A percentile compares a stretch with the other conserved stretches of the same genome.
Conservation (phyloP, 2,888 invertebrate species). For the Ochropleura plecta region DNA sequence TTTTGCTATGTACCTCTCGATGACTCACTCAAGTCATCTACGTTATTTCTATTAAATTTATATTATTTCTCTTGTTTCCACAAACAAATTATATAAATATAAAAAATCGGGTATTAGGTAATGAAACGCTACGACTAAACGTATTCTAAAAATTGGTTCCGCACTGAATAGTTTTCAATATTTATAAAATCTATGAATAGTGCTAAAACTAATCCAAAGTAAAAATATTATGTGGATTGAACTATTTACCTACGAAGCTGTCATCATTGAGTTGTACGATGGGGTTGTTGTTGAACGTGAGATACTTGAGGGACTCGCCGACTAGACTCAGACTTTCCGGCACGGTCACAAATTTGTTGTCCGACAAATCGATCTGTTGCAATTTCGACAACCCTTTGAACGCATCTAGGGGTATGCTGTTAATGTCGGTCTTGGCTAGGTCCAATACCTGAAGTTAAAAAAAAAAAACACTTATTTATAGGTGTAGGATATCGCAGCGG, state of each 20-base stretch:
- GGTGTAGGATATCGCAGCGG: slow-evolving; percentile 38
- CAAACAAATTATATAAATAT: slow-evolving; percentile 26
- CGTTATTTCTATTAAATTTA: slow-evolving; percentile 3
- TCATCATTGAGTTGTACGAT: slow-evolving; percentile 90
- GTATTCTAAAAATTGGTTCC: slow-evolving; percentile 12
- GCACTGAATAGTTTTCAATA: slow-evolving; percentile 8
- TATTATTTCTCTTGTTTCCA: slow-evolving; percentile 17
- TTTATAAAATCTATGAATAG: background rate
- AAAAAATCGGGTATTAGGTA: slow-evolving; percentile 12
- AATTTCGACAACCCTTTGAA: slow-evolving; percentile 88
- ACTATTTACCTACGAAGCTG: slow-evolving; percentile 90
- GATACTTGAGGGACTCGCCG: slow-evolving; percentile 89
- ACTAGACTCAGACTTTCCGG: slow-evolving; percentile 90
- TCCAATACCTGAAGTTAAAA: slow-evolving; percentile 87
- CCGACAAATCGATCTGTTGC: slow-evolving; percentile 90
- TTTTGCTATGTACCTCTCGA: slow-evolving; percentile 4
- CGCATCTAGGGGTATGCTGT: slow-evolving; percentile 89
- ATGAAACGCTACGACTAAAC: slow-evolving; percentile 12
- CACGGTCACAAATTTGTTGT: slow-evolving; percentile 91
- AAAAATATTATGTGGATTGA: background rate
- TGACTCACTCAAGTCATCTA: slow-evolving; percentile 36
- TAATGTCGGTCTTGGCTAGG: slow-evolving; percentile 90
- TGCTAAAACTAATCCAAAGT: background rate
- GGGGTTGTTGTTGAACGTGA: slow-evolving; percentile 92
- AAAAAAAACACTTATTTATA: slow-evolving; percentile 30